These are phyloP conservation scores for Clarias platycephalus DNA, from an alignment of 2,797 vertebrate species.

Conservation along the genomic window DNA sequence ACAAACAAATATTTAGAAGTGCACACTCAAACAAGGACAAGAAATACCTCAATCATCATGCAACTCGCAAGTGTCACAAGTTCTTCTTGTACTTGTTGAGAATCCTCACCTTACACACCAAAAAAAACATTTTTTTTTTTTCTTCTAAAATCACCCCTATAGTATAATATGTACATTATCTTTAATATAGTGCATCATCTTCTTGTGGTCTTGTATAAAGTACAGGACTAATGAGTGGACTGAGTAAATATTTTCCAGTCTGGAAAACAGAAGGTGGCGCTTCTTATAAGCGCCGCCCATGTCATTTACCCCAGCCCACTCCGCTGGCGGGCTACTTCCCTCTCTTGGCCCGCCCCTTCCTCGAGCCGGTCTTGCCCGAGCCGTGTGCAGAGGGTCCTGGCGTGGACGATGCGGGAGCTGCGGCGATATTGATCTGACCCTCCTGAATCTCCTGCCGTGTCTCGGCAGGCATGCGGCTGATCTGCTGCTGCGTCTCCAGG, in stretches of 20 bases:
- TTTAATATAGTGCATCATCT: conserved; percentile 6
- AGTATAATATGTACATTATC: conserved; percentile 19
- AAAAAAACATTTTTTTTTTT: background rate
- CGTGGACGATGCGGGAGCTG: conserved; percentile 68
- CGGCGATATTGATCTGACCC: conserved; percentile 91
- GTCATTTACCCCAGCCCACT: background rate
- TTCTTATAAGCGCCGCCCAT: background rate
- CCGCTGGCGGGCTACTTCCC: conserved; percentile 78
- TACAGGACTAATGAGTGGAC: conserved; percentile 9
- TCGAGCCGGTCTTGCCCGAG: conserved; percentile 73
- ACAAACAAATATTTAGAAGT: conserved; percentile 15
- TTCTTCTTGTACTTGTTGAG: background rate
- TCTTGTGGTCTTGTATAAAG: background rate
- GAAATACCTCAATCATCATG: background rate
- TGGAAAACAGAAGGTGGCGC: too few relatives aligned
- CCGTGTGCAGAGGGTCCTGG: conserved; percentile 59
- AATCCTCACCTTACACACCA: background rate
- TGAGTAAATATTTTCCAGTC: background rate
- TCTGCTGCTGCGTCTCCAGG: conserved; percentile 91
- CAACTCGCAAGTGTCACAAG: background rate
- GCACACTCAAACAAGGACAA: background rate
- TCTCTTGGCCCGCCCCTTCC: conserved; percentile 87
- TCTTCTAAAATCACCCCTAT: background rate
- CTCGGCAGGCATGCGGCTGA: conserved; percentile 87
- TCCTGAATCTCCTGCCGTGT: conserved; percentile 92